A percentile compares a stretch with the other conserved stretches of the same genome.
These are phyloP conservation scores for Tadarida brasiliensis DNA, from an alignment of 2,797 vertebrate species.

Conservation along the genomic window DNA sequence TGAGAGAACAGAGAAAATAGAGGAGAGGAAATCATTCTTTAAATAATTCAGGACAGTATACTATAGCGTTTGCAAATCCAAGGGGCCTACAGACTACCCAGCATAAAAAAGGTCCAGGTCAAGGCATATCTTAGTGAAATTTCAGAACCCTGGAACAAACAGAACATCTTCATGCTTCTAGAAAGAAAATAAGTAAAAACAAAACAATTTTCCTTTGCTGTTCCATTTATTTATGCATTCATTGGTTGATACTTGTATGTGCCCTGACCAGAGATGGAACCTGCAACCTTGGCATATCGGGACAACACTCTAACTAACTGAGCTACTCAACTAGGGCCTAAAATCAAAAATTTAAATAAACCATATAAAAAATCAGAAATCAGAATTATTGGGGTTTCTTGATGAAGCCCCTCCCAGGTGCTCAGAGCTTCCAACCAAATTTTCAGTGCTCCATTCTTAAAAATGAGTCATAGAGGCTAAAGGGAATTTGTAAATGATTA, in stretches of 20 bases:
- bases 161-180: conserved; percentile 27
- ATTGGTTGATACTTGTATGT: background rate
- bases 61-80: background rate
- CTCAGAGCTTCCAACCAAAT: conserved; percentile 9
- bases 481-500: conserved; percentile 26
- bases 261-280: background rate
- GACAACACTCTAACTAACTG: background rate
- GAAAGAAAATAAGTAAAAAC: conserved; percentile 40
- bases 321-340: background rate
- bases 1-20: background rate
- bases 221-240: background rate
- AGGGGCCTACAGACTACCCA: background rate
- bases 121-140: conserved; percentile 7
- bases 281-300: background rate
- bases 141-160: conserved; percentile 27
- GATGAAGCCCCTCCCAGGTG: background rate
- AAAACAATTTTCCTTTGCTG: background rate
- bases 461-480: conserved; percentile 13
- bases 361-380: background rate
- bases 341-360: background rate
- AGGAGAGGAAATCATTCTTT: background rate
- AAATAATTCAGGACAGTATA: conserved; percentile 22
- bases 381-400: conserved; percentile 27
- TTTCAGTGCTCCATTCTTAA: background rate
- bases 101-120: background rate